These are phyloP conservation scores for Argynnis bischoffii DNA, from an alignment of 2,888 invertebrate species.

Conservation along the genomic window DNA sequence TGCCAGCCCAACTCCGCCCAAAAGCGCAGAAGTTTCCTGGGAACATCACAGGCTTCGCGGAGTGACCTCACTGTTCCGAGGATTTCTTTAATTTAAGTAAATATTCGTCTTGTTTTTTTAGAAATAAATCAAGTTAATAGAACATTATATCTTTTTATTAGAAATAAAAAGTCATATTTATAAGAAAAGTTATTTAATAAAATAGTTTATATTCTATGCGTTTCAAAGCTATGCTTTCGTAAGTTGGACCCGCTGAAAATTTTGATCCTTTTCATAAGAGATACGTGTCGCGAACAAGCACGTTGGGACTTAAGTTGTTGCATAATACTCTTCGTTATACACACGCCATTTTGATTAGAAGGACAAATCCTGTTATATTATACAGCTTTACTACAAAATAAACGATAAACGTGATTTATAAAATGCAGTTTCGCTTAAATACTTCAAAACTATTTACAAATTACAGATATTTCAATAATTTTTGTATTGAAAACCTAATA, in stretches of 20 bases:
- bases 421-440: not conserved
- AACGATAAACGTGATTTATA: conserved; percentile 14
- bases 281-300: conserved; percentile 67
- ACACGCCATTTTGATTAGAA: conserved; percentile 61
- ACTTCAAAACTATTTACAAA: not conserved
- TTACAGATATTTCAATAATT: too few species aligned
- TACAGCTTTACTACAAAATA: conserved; percentile 37
- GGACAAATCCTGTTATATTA: conserved; percentile 49
- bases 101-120: too few species aligned
- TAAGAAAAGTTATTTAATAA: too few species aligned
- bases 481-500: too few species aligned
- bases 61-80: too few species aligned
- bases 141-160: not conserved
- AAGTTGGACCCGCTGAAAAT: conserved; percentile 35
- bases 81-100: too few species aligned
- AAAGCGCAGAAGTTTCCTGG: too few species aligned
- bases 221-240: not conserved
- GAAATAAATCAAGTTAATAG: too few species aligned
- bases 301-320: conserved; percentile 68
- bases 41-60: too few species aligned
- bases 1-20: too few species aligned
- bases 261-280: conserved; percentile 54
- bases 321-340: conserved; percentile 58
- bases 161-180: too few species aligned
- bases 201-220: not conserved